These are phyloP conservation scores for Holothuria glaberrima DNA, from an alignment of 35 echinoderm and acorn worm genomes.

Conservation along the genomic window DNA sequence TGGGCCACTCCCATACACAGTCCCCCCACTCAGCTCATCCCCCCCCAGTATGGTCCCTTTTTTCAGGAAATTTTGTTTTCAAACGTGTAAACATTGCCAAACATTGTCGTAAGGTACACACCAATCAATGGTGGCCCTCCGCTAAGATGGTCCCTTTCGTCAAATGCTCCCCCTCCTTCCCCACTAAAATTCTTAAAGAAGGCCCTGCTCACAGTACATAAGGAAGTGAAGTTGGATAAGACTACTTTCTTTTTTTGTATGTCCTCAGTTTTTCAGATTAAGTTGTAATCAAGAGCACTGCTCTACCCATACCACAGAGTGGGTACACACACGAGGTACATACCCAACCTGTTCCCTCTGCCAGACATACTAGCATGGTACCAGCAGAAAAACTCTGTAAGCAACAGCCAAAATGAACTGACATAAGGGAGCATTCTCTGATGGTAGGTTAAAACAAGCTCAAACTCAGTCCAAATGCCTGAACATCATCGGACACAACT, in stretches of 20 bases:
- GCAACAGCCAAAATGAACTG: background rate
- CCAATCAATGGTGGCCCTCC: no score
- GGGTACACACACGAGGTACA: background rate
- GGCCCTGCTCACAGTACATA: no score
- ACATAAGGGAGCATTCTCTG: background rate
- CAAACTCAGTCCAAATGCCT: slow-evolving; percentile 57
- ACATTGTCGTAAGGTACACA: no score
- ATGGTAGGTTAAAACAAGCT: background rate
- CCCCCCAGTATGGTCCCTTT: no score
- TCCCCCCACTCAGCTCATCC: no score
- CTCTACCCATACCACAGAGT: background rate
- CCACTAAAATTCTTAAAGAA: no score
- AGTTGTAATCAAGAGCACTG: slow-evolving; percentile 36
- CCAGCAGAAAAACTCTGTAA: slow-evolving; percentile 30
- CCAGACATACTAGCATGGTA: background rate
- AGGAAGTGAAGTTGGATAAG: background rate
- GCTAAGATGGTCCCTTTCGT: no score
- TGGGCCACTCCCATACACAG: no score
- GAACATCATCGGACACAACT: slow-evolving; percentile 46
- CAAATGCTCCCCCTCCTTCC: no score
- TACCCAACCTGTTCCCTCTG: background rate
- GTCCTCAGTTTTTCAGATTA: slow-evolving; percentile 43
- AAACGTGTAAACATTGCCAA: no score
- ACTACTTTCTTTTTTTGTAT: background rate
- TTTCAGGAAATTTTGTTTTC: no score